Conservation (phyloP, 2,888 invertebrate genomes). For the Fragum sueziense region DNA sequence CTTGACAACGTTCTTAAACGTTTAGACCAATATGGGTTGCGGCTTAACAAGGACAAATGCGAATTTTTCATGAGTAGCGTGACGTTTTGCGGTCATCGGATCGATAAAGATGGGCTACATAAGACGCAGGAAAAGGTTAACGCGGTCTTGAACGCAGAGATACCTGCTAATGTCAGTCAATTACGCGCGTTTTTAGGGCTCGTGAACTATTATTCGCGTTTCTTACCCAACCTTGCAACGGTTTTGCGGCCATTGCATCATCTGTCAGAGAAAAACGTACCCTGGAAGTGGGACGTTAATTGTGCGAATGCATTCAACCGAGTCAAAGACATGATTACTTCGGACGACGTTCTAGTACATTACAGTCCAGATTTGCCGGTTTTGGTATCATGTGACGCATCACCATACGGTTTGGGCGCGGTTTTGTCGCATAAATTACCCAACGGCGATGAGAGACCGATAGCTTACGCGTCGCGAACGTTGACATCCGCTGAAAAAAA, state of each 20-base stretch:
- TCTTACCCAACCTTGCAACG: slow-evolving; percentile 43
- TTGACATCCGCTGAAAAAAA: slow-evolving; percentile 40
- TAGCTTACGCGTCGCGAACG: slow-evolving; percentile 74
- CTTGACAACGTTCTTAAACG: slow-evolving; percentile 34
- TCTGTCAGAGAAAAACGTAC: slow-evolving; percentile 17
- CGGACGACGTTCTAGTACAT: slow-evolving; percentile 69
- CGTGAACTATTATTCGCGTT: slow-evolving; percentile 43
- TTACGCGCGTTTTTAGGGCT: slow-evolving; percentile 52
- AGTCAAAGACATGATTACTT: too few relatives aligned
- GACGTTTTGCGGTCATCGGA: slow-evolving; percentile 49
- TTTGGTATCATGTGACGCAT: slow-evolving; percentile 74
- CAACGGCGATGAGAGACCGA: slow-evolving; percentile 80
- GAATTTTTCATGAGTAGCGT: slow-evolving; percentile 33
- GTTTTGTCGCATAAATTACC: slow-evolving; percentile 73
- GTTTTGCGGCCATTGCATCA: slow-evolving; percentile 28
- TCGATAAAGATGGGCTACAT: slow-evolving; percentile 43
- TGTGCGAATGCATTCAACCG: slow-evolving; percentile 20
- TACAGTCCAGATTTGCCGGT: slow-evolving; percentile 75
- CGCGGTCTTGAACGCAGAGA: slow-evolving; percentile 27
- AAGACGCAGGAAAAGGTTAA: slow-evolving; percentile 32
- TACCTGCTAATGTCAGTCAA: slow-evolving; percentile 41
- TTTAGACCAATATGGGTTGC: slow-evolving; percentile 35
- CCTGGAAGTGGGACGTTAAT: slow-evolving; percentile 9
- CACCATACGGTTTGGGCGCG: slow-evolving; percentile 63
- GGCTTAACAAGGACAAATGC: slow-evolving; percentile 18